Conservation (phyloP, 92 coral and sea anemone species). For the Diadumene lineata region DNA sequence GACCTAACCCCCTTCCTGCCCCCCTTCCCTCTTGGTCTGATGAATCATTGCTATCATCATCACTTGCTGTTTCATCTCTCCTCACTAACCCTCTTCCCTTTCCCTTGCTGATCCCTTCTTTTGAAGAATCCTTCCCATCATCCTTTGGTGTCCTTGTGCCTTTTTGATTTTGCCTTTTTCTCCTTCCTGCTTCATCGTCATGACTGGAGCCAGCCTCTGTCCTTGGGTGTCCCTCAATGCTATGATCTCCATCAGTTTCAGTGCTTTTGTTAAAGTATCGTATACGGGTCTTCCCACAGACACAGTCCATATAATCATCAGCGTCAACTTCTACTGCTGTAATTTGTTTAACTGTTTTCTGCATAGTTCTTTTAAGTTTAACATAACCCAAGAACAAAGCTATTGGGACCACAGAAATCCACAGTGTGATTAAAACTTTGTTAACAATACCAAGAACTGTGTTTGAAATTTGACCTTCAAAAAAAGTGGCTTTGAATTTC, state of each 20-base stretch:
- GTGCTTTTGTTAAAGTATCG: slow-evolving; percentile 1
- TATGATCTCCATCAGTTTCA: neutral
- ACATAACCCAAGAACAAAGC: neutral
- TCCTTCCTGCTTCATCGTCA: neutral
- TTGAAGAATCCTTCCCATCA: neutral
- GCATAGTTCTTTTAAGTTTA: neutral
- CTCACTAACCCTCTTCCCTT: neutral
- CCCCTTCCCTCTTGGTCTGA: neutral
- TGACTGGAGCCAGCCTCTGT: too few species aligned
- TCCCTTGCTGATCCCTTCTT: neutral
- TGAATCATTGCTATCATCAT: neutral
- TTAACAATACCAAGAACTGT: neutral
- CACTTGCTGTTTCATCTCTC: neutral
- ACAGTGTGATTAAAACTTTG: neutral
- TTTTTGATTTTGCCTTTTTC: neutral
- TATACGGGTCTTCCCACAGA: neutral
- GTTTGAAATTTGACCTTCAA: neutral
- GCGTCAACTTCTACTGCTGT: neutral
- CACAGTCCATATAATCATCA: neutral
- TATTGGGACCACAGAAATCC: slow-evolving; percentile 2
- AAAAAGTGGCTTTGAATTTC: neutral
- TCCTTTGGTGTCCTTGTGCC: neutral
- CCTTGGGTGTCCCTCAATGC: neutral
- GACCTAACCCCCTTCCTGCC: slow-evolving; percentile 1
- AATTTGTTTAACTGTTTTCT: neutral